Base-by-base conservation (phyloP, 64 coral and sea anemone species). In the Pocillopora damicornis region DNA sequence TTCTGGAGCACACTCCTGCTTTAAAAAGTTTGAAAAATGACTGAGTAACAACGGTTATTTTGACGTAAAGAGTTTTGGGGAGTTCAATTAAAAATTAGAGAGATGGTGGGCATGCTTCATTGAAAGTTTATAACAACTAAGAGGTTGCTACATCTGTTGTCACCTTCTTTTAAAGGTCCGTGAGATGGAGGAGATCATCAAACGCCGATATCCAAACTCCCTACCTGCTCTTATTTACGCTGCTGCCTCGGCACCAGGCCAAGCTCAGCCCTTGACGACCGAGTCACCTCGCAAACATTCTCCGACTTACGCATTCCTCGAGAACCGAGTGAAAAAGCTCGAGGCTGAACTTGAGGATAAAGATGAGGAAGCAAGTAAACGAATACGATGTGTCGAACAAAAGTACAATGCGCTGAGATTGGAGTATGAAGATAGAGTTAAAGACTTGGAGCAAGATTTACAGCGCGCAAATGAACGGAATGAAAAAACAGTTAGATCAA, bases 131-230 rank as follows among this genome's bases (percentile, higher is more conserved):
- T 51, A 51, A 15, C 58, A 68, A 79, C 51, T 77, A 58, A 59
- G 3, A 30, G 15, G 2, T 9, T 22, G 45, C 10, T 58, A 8
- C 30, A 30, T 22, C 37, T 58, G 45, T n/a, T 59, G 7, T 51
- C 2, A 51, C 2, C 22, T 79, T 25, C 9, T 37, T 79, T 83
- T 66, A 38, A 56, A 98, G 97, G 93, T 99, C 56, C 90, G 91
- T 68, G 97, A 99, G 79, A 99, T 99, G 97, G 97, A 99, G 76
- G 93, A 99, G 61, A 99, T 99, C 58, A 99, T 99, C 37, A 99
- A 99, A 75, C 90, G 97, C 12, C 90, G 97, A 22, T 99, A 99
- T 20, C 97, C 97, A 7, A 99, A 99, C 79, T 99, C 93, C 63
- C 74, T 99, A 58, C 97, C 97, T 35, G 93, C 97, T 59, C 93